Evolutionary conservation across 1,140 invertebrate species (phyloP).

Genomic region (Trachymyrmex cornetzi): DNA sequence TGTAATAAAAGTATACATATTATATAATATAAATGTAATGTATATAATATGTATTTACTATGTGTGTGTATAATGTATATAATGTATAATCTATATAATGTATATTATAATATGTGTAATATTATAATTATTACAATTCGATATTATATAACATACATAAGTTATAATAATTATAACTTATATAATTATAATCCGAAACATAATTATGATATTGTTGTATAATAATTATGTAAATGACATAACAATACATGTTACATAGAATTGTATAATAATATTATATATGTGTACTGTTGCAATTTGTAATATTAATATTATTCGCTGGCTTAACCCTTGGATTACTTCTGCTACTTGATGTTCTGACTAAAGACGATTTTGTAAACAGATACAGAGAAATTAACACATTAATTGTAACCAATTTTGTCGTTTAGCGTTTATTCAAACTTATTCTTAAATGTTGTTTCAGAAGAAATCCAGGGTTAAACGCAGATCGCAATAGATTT

Average conservation of each 20-base stretch:
- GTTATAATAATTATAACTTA: slow-evolving; percentile 29
- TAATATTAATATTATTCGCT: slow-evolving; percentile 11
- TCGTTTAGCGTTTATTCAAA: neutral
- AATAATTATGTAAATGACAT: slow-evolving; percentile 22
- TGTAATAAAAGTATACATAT: neutral
- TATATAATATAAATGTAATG: neutral
- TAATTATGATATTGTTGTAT: slow-evolving; percentile 20
- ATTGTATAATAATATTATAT: slow-evolving; percentile 18
- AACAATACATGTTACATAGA: slow-evolving; percentile 26
- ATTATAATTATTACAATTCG: neutral
- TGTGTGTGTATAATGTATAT: too few species aligned
- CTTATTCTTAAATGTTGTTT: neutral
- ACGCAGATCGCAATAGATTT: slow-evolving; percentile 41
- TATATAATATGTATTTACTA: too few species aligned
- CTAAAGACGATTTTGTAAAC: neutral
- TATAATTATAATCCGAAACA: slow-evolving; percentile 1
- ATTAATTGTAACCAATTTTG: slow-evolving; percentile 5
- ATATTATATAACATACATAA: slow-evolving; percentile 12
- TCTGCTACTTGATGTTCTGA: neutral
- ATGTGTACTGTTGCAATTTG: slow-evolving; percentile 47
- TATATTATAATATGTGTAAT: neutral
- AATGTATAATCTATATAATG: too few species aligned
- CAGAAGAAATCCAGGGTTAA: slow-evolving; percentile 40
- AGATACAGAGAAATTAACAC: neutral
- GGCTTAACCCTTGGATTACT: slow-evolving; percentile 36